Percentiles rank a stretch among this genome's conserved stretches.
phyloP scores from a whole-genome alignment of 2,797 vertebrate species.

The Lacerta viridis region DNA sequence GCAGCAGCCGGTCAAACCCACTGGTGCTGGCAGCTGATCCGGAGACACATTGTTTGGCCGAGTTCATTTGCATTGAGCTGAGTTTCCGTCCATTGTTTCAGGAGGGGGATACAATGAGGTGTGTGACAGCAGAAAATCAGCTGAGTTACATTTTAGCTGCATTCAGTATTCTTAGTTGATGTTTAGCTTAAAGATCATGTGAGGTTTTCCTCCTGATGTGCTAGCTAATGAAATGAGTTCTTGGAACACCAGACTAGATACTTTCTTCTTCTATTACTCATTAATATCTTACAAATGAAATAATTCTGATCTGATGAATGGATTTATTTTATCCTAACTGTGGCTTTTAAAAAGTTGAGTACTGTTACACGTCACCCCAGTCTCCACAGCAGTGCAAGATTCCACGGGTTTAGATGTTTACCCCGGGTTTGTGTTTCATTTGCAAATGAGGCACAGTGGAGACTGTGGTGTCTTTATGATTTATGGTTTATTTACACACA shows the following conservation, averaged over 20 bases:
- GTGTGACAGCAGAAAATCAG: constrained; percentile 49
- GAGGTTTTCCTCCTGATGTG: constrained; percentile 17
- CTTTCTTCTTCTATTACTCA: constrained; percentile 8
- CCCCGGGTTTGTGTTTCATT: too few relatives aligned
- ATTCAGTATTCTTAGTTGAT: constrained; percentile 25
- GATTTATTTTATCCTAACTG: background rate
- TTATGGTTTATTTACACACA: too few relatives aligned
- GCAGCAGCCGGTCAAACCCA: constrained; percentile 45
- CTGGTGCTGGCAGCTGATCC: constrained; percentile 44
- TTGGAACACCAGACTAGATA: constrained; percentile 18
- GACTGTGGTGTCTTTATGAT: too few relatives aligned
- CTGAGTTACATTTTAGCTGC: constrained; percentile 49
- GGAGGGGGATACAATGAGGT: constrained; percentile 43
- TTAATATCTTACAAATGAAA: background rate
- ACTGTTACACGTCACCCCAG: too few relatives aligned
- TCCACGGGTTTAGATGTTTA: too few relatives aligned
- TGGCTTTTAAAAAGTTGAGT: background rate
- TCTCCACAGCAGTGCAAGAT: too few relatives aligned
- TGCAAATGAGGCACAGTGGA: too few relatives aligned
- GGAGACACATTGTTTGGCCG: constrained; percentile 51
- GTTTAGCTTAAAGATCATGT: constrained; percentile 32
- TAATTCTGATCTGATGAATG: background rate
- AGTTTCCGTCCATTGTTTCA: constrained; percentile 50
- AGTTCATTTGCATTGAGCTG: constrained; percentile 45
- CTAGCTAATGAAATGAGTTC: constrained; percentile 12